Base-by-base conservation (phyloP, 2,888 invertebrate species). In the Calliopum simillimum region DNA sequence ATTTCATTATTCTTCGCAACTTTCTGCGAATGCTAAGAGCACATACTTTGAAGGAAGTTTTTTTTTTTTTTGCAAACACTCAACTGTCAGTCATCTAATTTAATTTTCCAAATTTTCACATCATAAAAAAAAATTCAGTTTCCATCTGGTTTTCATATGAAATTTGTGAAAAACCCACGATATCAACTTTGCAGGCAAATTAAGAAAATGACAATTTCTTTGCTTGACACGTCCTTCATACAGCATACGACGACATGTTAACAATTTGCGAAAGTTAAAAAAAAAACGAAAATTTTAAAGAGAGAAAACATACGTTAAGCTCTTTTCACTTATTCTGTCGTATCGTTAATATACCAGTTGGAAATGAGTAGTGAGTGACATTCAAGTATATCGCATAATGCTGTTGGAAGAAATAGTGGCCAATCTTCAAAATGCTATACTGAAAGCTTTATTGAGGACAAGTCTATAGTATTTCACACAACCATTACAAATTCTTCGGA, bases 51-150 rank as follows among this genome's bases (percentile, higher is more conserved):
- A 6, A 21, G 46, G 43, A n/a, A n/a, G n/a, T 44, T 43, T 33
- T 58, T 25, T 13, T 58, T 11, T 59, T 41, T 21, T n/a, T 33
- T 46, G n/a, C 44, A 16, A 16, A 46, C 6, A 19, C 44, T 23
- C 61, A 47, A 51, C 51, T 12, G 51, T 14, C 12, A 21, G 51
- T 16, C 16, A 41, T 59, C 43, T 59, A 59, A 59, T 59, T 59
- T 25, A 59, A 59, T 59, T 59, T 19, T n/a, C 11, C 19, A 59
- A 59, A 59, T 59, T 59, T 59, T 16, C 59, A 59, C 43, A 59
- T 59, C 59, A 59, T 59, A 41, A 59, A 16, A 43, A 59, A 33
- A 59, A 33, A 59, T n/a, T n/a, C 41, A 43, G 25, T 41, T 12
- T 43, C 59, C 8, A 33, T 59, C 11, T 13, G 59, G 25, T 16